Conservation (phyloP, 2,113 vertebrate genomes). For the Seriola dumerili region DNA sequence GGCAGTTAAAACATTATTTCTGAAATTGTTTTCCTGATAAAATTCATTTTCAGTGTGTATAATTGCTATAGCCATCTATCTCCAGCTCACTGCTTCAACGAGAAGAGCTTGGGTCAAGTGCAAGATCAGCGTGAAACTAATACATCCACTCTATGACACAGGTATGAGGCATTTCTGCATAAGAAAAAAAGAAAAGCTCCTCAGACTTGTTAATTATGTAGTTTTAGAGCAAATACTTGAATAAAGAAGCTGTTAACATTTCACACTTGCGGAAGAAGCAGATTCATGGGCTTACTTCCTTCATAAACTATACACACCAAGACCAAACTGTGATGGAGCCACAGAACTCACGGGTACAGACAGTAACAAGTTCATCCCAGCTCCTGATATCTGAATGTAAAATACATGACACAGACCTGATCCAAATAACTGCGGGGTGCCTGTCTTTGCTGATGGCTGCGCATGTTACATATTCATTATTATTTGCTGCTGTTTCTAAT, state of each 20-base stretch:
- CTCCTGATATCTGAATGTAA: neutral
- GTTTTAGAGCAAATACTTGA: slow-evolving; percentile 1
- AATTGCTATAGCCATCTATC: neutral
- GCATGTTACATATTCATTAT: slow-evolving; percentile 40
- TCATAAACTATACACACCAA: neutral
- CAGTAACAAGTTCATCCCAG: neutral
- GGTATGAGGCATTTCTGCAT: neutral
- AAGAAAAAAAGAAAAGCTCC: neutral
- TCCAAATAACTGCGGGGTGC: slow-evolving; percentile 17
- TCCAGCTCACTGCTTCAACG: neutral
- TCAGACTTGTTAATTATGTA: slow-evolving; percentile 1
- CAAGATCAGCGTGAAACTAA: slow-evolving; percentile 3
- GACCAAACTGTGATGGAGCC: neutral
- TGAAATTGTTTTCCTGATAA: neutral
- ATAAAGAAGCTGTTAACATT: neutral
- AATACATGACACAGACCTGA: slow-evolving; percentile 18
- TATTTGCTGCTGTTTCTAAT: slow-evolving; percentile 17
- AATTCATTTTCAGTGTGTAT: neutral
- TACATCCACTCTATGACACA: neutral
- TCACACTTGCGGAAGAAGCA: neutral
- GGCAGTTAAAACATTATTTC: neutral
- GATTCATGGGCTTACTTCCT: neutral
- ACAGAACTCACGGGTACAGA: slow-evolving; percentile 13
- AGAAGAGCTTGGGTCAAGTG: slow-evolving; percentile 7
- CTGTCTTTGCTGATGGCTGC: slow-evolving; percentile 34